These are phyloP conservation scores for Numenius phaeopus DNA, from an alignment of 2,797 vertebrate genomes.

Conservation along the genomic window DNA sequence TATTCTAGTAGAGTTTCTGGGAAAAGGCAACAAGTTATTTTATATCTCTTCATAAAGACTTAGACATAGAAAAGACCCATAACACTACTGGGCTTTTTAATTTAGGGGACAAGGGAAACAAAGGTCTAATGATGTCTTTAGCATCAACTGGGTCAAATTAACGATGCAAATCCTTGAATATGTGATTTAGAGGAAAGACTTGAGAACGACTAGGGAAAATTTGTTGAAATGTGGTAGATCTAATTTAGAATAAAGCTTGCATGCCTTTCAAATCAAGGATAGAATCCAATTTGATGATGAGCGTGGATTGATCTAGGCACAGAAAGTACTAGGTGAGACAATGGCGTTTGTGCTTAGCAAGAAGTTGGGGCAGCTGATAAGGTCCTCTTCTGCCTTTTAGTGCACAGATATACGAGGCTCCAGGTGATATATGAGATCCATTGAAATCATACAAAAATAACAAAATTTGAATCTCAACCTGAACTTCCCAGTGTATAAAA, in stretches of 20 bases:
- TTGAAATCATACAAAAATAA: neutral
- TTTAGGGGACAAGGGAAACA: neutral
- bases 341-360: neutral
- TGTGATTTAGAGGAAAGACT: neutral
- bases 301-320: neutral
- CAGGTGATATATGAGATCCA: neutral
- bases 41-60: neutral
- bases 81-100: neutral
- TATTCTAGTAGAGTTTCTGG: neutral
- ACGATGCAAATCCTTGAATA: neutral
- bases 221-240: neutral
- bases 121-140: neutral
- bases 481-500: neutral
- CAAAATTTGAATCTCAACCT: neutral
- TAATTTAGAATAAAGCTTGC: neutral
- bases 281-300: too few relatives aligned
- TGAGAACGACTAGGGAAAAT: neutral
- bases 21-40: neutral
- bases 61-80: neutral
- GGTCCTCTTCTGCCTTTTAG: neutral
- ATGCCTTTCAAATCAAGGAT: neutral
- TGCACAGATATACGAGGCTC: neutral
- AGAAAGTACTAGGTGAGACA: neutral
- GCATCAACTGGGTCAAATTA: neutral
- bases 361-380: neutral